These are phyloP conservation scores for Lipophrys pholis DNA, from an alignment of 2,113 vertebrate genomes.

Conservation along the genomic window DNA sequence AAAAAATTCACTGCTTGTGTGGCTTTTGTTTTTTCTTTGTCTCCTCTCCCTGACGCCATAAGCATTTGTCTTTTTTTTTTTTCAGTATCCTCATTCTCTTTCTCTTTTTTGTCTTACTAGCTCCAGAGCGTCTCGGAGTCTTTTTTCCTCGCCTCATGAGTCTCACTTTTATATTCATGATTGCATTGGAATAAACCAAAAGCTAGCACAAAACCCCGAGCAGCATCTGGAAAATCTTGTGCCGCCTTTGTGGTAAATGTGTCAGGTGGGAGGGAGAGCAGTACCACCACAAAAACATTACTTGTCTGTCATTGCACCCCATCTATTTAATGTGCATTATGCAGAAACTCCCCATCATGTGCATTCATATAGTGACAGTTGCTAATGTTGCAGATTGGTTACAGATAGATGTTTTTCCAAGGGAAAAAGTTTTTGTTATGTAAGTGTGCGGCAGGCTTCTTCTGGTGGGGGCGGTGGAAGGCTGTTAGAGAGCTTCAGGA, in stretches of 20 bases:
- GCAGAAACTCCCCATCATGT: slow-evolving; percentile 15
- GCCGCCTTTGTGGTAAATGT: slow-evolving; percentile 42
- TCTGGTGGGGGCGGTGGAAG: no score
- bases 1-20: slow-evolving; percentile 12
- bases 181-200: slow-evolving; percentile 22
- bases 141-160: slow-evolving; percentile 17
- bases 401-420: not conserved
- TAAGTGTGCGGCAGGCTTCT: no score
- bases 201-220: slow-evolving; percentile 17
- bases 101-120: no score
- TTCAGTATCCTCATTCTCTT: not conserved
- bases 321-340: slow-evolving; percentile 12
- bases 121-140: not conserved
- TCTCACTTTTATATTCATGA: slow-evolving; percentile 67
- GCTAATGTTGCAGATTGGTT: no score
- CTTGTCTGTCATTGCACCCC: slow-evolving; percentile 7
- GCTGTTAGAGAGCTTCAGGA: no score
- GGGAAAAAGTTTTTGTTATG: no score
- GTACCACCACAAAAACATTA: slow-evolving; percentile 12
- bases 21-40: slow-evolving; percentile 21
- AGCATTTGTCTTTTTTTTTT: slow-evolving; percentile 8
- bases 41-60: slow-evolving; percentile 29
- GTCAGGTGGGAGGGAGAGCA: slow-evolving; percentile 28
- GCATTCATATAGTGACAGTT: not conserved
- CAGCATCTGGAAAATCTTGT: slow-evolving; percentile 38